A percentile compares a stretch with the other conserved stretches of the same genome.
These are phyloP conservation scores for Automeris io DNA, from an alignment of 2,888 invertebrate species.

Conservation along the genomic window DNA sequence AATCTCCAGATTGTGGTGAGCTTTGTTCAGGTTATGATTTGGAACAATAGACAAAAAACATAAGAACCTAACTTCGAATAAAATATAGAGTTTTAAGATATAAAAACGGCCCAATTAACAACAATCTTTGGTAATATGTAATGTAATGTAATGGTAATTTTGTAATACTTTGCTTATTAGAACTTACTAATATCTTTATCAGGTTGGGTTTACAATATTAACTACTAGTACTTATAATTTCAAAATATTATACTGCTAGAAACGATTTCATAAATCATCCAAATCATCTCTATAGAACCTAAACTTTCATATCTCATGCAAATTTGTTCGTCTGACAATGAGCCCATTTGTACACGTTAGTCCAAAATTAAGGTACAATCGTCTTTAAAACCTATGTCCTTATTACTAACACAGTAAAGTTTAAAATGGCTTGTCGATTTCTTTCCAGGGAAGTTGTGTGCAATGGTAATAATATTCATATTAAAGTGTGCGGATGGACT, in stretches of 20 bases:
- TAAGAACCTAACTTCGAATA: no score
- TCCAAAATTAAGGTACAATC: conserved; percentile 15
- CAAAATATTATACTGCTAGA: not conserved
- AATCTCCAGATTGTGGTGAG: no score
- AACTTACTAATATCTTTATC: no score
- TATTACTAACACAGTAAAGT: conserved; percentile 15
- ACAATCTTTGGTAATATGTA: no score
- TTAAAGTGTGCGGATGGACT: conserved; percentile 64
- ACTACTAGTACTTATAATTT: not conserved
- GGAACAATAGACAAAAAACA: no score
- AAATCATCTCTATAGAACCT: conserved; percentile 53
- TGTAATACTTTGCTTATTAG: no score
- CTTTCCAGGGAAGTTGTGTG: conserved; percentile 4
- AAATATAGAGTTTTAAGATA: no score
- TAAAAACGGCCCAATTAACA: no score
- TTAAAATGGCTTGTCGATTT: conserved; percentile 10
- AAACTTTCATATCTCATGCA: conserved; percentile 70
- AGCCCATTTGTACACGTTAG: conserved; percentile 50
- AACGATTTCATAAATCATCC: conserved; percentile 37
- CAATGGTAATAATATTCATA: conserved; percentile 47
- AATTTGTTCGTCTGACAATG: conserved; percentile 69
- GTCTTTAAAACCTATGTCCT: conserved; percentile 6
- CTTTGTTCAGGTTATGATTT: no score
- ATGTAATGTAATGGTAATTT: no score
- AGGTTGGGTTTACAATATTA: not conserved